Evolutionary conservation across 2,113 vertebrate species (phyloP).

Genomic region (Toxotes chatareus): DNA sequence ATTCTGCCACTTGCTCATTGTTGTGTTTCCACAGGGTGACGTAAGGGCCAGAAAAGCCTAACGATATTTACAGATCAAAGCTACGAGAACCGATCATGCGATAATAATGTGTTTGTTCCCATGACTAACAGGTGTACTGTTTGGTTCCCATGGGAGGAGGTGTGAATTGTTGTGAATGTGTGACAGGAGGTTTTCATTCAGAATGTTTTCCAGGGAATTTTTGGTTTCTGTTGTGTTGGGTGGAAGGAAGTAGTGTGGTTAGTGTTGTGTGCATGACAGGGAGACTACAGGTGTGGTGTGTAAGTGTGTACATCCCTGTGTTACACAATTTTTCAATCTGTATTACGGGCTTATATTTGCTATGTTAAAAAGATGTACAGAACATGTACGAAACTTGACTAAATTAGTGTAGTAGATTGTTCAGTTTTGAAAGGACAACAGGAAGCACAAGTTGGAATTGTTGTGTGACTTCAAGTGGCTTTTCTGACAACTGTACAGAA

Average conservation of each 20-base stretch:
- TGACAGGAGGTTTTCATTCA: slow-evolving; percentile 11
- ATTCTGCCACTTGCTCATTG: background rate
- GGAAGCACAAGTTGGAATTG: background rate
- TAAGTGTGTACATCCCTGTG: background rate
- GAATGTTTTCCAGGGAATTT: slow-evolving; percentile 10
- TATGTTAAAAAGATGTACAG: too few relatives aligned
- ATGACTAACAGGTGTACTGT: slow-evolving; percentile 5
- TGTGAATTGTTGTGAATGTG: slow-evolving; percentile 20
- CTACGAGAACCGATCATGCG: slow-evolving; percentile 1
- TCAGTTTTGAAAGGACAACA: background rate
- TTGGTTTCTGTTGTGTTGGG: background rate
- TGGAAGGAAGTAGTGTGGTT: background rate
- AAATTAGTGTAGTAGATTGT: background rate
- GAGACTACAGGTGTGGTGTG: background rate
- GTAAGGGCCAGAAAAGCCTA: background rate
- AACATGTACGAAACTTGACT: background rate
- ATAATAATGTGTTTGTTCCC: slow-evolving; percentile 36
- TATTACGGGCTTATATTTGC: background rate
- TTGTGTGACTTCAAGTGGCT: background rate
- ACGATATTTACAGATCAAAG: slow-evolving; percentile 35
- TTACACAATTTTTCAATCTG: background rate
- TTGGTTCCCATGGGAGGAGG: slow-evolving; percentile 5
- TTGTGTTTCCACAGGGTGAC: background rate
- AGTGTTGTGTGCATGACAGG: background rate
- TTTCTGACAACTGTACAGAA: background rate